Evolutionary conservation across 2,888 invertebrate species (phyloP), one percentile per base, ranked within the genome.

Genomic region (Baronia brevicornis): DNA sequence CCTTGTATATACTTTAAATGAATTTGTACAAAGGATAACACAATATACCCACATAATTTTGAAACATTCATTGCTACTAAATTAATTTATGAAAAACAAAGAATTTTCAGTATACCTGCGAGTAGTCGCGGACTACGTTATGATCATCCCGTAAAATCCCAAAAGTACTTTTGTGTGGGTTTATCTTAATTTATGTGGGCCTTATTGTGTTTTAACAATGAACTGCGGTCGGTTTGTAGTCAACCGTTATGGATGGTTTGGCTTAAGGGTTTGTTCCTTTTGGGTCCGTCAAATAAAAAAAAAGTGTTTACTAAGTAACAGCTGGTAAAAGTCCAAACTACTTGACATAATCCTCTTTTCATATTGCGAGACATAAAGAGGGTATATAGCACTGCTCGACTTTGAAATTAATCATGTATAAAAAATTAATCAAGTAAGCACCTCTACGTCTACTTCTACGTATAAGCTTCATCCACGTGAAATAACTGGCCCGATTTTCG

Each of bases 161-260:
- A 33, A 33, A 27, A 42, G 39, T 41, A 44, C 44, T 45, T 51
- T 50, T 46, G 43, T 43, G 47, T 44, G 34, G 46, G 45, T 44
- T 48, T 52, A 52, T 46, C 46, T 47, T 49, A 48, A 54, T 54
- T 41, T 51, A 46, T 45, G 41, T 33, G 41, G 28, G 29, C 27
- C 40, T 43, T 49, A 51, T 51, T 52, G 48, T 55, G 39, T 40
- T 44, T 38, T 24, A 43, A 53, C 50, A 54, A 51, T 49, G 50
- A 41, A 39, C 39, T 28, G 39, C 30, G 40, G 37, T 35, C 35
- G 38, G 39, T 28, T 33, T 28, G 32, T 18, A 43, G 37, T 38
- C 39, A 39, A 27, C 46, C 42, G 41, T 52, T 48, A 47, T 46
- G 41, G 48, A 46, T 45, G 33, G 43, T 35, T 23, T 21, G 39